Percentiles rank a stretch among this genome's conserved stretches.
Evolutionary conservation across 1,140 invertebrate genomes (phyloP).

Genomic region (Bombus haemorrhoidalis): DNA sequence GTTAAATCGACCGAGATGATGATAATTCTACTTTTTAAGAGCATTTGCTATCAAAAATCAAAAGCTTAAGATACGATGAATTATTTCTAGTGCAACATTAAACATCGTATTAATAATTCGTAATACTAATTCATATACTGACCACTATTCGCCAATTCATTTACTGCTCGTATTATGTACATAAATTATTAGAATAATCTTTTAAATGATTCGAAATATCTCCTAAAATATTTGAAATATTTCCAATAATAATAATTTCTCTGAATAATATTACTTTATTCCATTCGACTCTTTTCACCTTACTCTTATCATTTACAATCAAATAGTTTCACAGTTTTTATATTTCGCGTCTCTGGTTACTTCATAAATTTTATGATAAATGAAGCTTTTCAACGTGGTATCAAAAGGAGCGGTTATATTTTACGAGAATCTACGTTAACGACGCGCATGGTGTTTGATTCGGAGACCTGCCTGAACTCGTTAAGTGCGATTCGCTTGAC

Average conservation of each 20-base stretch:
- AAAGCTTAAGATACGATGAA: background rate
- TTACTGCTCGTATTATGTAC: background rate
- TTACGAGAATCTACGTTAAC: background rate
- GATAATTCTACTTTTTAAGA: background rate
- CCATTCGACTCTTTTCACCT: background rate
- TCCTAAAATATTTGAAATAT: background rate
- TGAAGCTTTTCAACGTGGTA: background rate
- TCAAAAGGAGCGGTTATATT: background rate
- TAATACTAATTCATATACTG: no score
- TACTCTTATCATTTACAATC: background rate
- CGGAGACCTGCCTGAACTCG: slow-evolving; percentile 26
- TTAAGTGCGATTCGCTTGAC: slow-evolving; percentile 58
- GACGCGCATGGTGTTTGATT: slow-evolving; percentile 13
- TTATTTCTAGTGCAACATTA: background rate
- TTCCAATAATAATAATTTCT: background rate
- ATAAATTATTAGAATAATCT: background rate
- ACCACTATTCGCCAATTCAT: no score
- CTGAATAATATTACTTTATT: background rate
- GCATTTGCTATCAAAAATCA: background rate
- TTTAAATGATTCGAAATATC: background rate
- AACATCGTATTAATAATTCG: no score
- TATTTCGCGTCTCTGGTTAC: background rate
- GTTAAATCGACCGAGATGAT: background rate
- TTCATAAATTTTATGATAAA: background rate
- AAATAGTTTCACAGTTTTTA: background rate